Evolutionary conservation across 2,797 vertebrate species (phyloP).

Genomic region (Poeciliopsis paucimaculata): DNA sequence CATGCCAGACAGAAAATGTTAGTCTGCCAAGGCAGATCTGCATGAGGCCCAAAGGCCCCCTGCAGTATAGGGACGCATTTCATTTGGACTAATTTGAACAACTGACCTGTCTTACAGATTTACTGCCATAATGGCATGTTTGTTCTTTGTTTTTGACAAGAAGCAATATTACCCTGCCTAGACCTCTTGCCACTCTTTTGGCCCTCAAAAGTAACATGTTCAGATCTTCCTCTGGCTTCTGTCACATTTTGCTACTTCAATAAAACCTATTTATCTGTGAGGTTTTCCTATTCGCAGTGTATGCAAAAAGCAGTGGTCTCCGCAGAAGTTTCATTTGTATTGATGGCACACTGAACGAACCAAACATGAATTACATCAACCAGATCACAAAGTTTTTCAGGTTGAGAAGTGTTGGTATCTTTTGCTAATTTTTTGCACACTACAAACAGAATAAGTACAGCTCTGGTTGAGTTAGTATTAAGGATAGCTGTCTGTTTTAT

Average conservation of each 20-base stretch:
- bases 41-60: too few species aligned
- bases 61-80: background rate
- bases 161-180: too few species aligned
- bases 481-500: background rate
- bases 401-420: background rate
- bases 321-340: background rate
- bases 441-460: background rate
- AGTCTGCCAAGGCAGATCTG: too few species aligned
- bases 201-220: too few species aligned
- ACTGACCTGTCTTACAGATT: slow-evolving; percentile 23
- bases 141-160: slow-evolving; percentile 18
- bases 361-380: background rate
- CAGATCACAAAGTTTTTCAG: background rate
- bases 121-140: slow-evolving; percentile 14
- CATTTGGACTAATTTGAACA: slow-evolving; percentile 30
- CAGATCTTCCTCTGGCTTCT: background rate
- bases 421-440: background rate
- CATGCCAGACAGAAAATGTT: slow-evolving; percentile 6
- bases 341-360: background rate
- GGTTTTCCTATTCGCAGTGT: background rate
- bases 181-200: too few species aligned
- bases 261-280: background rate
- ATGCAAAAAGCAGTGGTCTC: background rate
- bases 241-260: background rate
- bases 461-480: background rate